Conservation (phyloP, 2,113 vertebrate genomes). For the Cricetomys ansorgei region DNA sequence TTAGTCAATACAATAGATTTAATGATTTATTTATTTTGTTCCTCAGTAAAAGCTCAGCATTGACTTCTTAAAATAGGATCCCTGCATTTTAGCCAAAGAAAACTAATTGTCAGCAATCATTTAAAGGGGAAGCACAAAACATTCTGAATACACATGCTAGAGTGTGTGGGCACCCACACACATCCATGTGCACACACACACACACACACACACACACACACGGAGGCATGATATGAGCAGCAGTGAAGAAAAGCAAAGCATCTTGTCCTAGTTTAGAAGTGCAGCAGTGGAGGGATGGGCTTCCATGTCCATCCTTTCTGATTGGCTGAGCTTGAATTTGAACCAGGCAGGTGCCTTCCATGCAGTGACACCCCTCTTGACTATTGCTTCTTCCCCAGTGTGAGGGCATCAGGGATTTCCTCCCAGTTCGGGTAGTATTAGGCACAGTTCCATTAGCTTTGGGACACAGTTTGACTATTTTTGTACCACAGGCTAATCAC, state of each 20-base stretch:
- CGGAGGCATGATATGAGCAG: too few species aligned
- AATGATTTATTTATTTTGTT: conserved; percentile 83
- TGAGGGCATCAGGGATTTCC: neutral
- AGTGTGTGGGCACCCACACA: too few species aligned
- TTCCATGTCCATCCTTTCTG: neutral
- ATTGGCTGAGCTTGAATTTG: neutral
- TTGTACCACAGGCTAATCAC: neutral
- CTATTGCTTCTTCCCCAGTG: neutral
- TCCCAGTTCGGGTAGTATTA: neutral
- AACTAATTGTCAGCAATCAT: conserved; percentile 71
- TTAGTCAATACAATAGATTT: conserved; percentile 79
- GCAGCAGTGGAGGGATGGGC: neutral
- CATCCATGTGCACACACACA: neutral
- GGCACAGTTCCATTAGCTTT: neutral
- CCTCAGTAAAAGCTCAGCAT: conserved; percentile 79
- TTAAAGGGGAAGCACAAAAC: conserved; percentile 63
- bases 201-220: neutral
- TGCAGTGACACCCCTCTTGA: neutral
- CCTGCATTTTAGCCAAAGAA: conserved; percentile 63
- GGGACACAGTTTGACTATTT: neutral
- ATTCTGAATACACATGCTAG: neutral
- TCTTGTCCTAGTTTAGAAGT: neutral
- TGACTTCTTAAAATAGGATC: conserved; percentile 75
- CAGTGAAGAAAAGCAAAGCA: neutral
- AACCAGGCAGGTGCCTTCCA: neutral